A percentile compares a stretch with the other conserved stretches of the same genome.
Evolutionary conservation across 2,888 invertebrate species (phyloP).

Genomic region (Bellardia bayeri): DNA sequence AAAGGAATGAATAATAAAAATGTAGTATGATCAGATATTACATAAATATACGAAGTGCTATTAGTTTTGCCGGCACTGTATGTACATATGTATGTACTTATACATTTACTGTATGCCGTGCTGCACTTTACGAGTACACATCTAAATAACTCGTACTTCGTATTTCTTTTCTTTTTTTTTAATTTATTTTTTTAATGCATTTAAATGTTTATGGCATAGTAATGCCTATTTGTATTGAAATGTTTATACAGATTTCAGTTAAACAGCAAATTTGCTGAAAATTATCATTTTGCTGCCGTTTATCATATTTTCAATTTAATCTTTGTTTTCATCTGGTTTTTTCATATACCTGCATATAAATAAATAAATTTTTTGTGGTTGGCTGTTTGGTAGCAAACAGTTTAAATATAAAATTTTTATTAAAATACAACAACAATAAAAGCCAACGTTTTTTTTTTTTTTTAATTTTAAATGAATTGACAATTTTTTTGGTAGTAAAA

Average conservation of each 20-base stretch:
- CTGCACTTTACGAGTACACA: constrained; percentile 17
- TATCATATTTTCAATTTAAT: constrained; percentile 59
- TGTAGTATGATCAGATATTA: too few relatives aligned
- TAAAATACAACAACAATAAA: background rate
- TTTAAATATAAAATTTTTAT: background rate
- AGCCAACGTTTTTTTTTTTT: background rate
- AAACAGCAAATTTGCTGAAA: constrained; percentile 58
- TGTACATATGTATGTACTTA: background rate
- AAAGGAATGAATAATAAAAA: too few relatives aligned
- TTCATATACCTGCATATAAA: background rate
- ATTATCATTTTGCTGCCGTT: constrained; percentile 63
- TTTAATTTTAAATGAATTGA: background rate
- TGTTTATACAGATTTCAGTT: constrained; percentile 54
- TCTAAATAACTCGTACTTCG: constrained; percentile 38
- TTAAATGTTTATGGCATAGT: constrained; percentile 1
- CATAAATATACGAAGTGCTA: too few relatives aligned
- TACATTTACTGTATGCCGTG: constrained; percentile 41
- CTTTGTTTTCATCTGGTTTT: constrained; percentile 43
- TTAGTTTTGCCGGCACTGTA: too few relatives aligned
- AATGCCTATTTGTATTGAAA: constrained; percentile 40
- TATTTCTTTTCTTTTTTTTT: constrained; percentile 3
- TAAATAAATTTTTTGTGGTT: constrained; percentile 3
- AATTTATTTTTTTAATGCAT: constrained; percentile 5
- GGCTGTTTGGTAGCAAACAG: background rate
- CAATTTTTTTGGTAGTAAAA: background rate